A percentile compares a stretch with the other conserved stretches of the same genome.
Evolutionary conservation across 2,113 vertebrate species (phyloP).

Genomic region (Xyliphius kryptos): DNA sequence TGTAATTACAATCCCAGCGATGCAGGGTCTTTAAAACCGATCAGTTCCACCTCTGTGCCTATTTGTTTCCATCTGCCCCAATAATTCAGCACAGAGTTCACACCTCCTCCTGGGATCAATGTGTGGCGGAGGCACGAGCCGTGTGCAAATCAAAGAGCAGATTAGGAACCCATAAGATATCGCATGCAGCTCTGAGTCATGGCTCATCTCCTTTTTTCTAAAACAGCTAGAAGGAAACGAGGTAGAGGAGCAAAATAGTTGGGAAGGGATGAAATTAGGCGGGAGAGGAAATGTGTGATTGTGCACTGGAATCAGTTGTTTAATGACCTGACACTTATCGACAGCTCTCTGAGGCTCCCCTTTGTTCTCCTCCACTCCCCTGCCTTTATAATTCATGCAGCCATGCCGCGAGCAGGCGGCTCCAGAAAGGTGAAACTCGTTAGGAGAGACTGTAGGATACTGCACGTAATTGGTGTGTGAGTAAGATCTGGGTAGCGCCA

Average conservation of each 20-base stretch:
- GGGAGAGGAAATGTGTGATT: background rate
- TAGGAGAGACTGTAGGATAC: constrained; percentile 51
- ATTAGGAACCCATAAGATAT: constrained; percentile 30
- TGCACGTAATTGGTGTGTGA: constrained; percentile 54
- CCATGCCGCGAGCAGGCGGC: constrained; percentile 9
- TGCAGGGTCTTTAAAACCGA: constrained; percentile 22
- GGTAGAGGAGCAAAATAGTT: background rate
- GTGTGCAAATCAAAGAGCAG: constrained; percentile 40
- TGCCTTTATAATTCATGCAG: constrained; percentile 46
- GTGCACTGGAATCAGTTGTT: constrained; percentile 24
- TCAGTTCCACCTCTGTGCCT: constrained; percentile 15
- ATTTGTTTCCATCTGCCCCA: constrained; percentile 10
- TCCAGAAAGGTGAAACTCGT: constrained; percentile 61
- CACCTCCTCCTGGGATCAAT: constrained; percentile 34
- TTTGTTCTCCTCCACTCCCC: constrained; percentile 32
- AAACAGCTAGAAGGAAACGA: background rate
- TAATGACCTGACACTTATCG: constrained; percentile 47
- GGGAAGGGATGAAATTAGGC: background rate
- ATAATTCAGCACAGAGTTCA: constrained; percentile 29
- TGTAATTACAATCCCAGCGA: constrained; percentile 18
- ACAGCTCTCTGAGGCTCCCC: constrained; percentile 28
- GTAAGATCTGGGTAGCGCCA: constrained; percentile 14
- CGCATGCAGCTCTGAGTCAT: constrained; percentile 9
- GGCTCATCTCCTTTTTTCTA: background rate
- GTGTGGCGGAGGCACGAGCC: constrained; percentile 19